Evolutionary conservation across 2,888 invertebrate species (phyloP).

Genomic region (Tricholauxania praeusta): DNA sequence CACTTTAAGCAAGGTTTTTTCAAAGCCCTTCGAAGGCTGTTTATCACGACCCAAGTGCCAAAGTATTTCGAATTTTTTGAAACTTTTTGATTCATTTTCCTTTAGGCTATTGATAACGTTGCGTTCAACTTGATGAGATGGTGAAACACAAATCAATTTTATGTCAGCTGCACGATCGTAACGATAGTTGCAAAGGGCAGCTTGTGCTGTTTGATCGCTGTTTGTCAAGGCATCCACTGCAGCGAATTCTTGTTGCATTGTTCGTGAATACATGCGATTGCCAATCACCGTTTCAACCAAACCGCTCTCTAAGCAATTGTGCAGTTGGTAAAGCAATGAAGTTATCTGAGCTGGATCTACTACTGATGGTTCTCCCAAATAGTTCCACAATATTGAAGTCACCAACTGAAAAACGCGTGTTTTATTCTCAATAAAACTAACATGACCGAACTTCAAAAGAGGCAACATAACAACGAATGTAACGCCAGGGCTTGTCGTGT

Average conservation of each 20-base stretch:
- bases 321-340: slow-evolving; percentile 81
- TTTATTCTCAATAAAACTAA: slow-evolving; percentile 75
- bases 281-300: slow-evolving; percentile 81
- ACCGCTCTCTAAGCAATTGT: slow-evolving; percentile 74
- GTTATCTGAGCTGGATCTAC: slow-evolving; percentile 67
- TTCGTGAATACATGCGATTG: slow-evolving; percentile 65
- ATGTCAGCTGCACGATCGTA: slow-evolving; percentile 63
- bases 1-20: slow-evolving; percentile 79
- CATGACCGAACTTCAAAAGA: slow-evolving; percentile 75
- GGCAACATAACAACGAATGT: slow-evolving; percentile 80
- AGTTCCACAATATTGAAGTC: slow-evolving; percentile 79
- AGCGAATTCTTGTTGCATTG: slow-evolving; percentile 56
- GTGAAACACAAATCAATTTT: slow-evolving; percentile 62
- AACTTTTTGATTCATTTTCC: slow-evolving; percentile 66
- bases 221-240: slow-evolving; percentile 44
- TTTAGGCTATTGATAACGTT: slow-evolving; percentile 56
- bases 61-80: slow-evolving; percentile 69
- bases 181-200: slow-evolving; percentile 59
- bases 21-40: slow-evolving; percentile 69
- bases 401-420: slow-evolving; percentile 77
- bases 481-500: slow-evolving; percentile 69
- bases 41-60: slow-evolving; percentile 83
- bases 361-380: slow-evolving; percentile 69
- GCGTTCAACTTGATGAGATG: slow-evolving; percentile 51
- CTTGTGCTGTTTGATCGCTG: slow-evolving; percentile 44